Conservation (phyloP, 2,888 invertebrate species). For the Mongoloraphidia duomilia region DNA sequence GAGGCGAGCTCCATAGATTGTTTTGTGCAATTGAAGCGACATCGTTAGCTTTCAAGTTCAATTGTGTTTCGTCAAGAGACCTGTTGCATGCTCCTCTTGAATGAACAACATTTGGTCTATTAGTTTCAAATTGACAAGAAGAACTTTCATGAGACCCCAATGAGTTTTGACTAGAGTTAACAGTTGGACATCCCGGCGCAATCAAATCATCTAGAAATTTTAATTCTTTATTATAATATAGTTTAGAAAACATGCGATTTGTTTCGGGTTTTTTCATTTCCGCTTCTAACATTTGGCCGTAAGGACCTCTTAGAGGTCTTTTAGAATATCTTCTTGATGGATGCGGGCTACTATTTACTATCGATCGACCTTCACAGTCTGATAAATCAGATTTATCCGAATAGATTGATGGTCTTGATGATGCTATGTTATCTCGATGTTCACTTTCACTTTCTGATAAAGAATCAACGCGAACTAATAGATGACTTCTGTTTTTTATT, state of each 20-base stretch:
- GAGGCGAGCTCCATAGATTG: too few species aligned
- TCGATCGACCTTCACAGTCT: conserved; percentile 34
- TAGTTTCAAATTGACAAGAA: not conserved
- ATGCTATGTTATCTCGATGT: conserved; percentile 39
- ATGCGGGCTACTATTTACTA: conserved; percentile 36
- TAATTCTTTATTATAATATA: conserved; percentile 40
- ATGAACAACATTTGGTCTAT: not conserved
- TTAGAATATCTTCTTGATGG: conserved; percentile 56
- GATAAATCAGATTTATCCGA: conserved; percentile 40
- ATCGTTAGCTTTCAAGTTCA: conserved; percentile 20
- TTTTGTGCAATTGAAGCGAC: conserved; percentile 6
- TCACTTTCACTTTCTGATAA: conserved; percentile 61
- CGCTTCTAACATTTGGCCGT: conserved; percentile 66
- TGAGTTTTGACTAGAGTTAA: not conserved
- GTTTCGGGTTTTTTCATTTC: conserved; percentile 60
- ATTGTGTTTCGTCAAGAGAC: conserved; percentile 38
- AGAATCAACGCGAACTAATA: conserved; percentile 41
- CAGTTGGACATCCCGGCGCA: conserved; percentile 4
- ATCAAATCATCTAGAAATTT: conserved; percentile 35
- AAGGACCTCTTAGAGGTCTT: conserved; percentile 58
- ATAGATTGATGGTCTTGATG: conserved; percentile 33
- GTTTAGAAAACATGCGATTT: conserved; percentile 28
- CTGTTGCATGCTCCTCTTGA: conserved; percentile 34
- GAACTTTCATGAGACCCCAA: not conserved
- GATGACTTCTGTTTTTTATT: conserved; percentile 9